Evolutionary conservation across 1,140 invertebrate genomes (phyloP), one percentile per base, ranked within the genome.

Genomic region (Listronotus oregonensis): DNA sequence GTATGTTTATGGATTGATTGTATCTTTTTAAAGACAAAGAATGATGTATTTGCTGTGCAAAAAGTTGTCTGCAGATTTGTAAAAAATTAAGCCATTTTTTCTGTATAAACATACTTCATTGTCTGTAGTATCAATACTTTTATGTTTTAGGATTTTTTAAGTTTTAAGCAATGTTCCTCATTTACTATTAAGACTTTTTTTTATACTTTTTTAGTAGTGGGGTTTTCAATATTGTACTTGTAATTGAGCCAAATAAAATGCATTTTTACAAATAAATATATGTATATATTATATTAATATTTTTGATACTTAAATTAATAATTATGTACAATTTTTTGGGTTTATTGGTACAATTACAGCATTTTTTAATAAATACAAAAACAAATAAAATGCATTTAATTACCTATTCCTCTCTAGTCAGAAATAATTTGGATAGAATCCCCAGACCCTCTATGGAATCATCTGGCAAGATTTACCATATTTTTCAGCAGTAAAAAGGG

Each of bases 351-450:
- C 3, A 10, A 37, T 37, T 37, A 37, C 8, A n/a, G 11, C 34
- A 37, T 5, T 37, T 37, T 37, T 10, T 37, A 37, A 37, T 37
- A 37, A 37, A 37, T 5, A 37, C 8, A 37, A 37, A 37, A 10
- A 37, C 1, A 4, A 37, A 27, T 27, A 31, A 51, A 10, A 51
- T 51, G 31, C 10, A 8, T 32, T 27, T 37, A 39, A 61, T 37
- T 43, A 27, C 9, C 51, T 55, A 71, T 56, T 71, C 58, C 42
- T 71, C 69, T 47, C 27, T 68, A 34, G 62, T 71, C 55, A 93
- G 77, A 82, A 97, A 92, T 40, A 87, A 85, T 98, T 98, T 1
- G 91, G 90, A 84, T 94, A 98, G 82, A 98, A 98, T 71, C 90
- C n/a, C 83, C 27, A 98, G 80, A 40, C 95, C 95, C 84, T 98